Evolutionary conservation across 1,140 invertebrate species (phyloP).

Genomic region (Babylonia areolata): DNA sequence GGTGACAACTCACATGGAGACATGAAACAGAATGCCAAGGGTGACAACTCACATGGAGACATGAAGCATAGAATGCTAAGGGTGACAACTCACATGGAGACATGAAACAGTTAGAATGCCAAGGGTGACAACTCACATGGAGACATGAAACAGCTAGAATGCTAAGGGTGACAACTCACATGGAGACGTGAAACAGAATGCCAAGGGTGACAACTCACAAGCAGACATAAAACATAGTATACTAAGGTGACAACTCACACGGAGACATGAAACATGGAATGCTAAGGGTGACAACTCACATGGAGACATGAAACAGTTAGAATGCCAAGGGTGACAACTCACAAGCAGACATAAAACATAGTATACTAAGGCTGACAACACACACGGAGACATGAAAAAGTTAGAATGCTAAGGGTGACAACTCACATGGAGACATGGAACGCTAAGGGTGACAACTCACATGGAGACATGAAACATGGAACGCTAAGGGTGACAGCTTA

Average conservation of each 20-base stretch:
- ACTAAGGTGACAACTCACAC: constrained; percentile 86
- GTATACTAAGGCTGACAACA: constrained; percentile 81
- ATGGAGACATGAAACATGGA: constrained; percentile 97
- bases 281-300: constrained; percentile 84
- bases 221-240: too few relatives aligned
- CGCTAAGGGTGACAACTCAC: constrained; percentile 83
- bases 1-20: constrained; percentile 90
- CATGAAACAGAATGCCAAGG: too few relatives aligned
- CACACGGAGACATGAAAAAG: constrained; percentile 97
- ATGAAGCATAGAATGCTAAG: too few relatives aligned
- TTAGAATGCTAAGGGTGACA: too few relatives aligned
- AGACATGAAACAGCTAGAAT: too few relatives aligned
- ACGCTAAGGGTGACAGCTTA: constrained; percentile 81
- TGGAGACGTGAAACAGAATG: too few relatives aligned
- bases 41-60: constrained; percentile 91
- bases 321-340: constrained; percentile 79
- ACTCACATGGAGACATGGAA: constrained; percentile 98
- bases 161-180: constrained; percentile 84
- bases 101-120: too few relatives aligned
- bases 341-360: constrained; percentile 94
- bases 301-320: too few relatives aligned
- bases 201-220: constrained; percentile 86
- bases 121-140: constrained; percentile 86
- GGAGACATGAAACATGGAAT: too few relatives aligned
- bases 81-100: constrained; percentile 90